These are phyloP conservation scores for Hucho hucho DNA, from an alignment of 2,113 vertebrate species.

Conservation along the genomic window DNA sequence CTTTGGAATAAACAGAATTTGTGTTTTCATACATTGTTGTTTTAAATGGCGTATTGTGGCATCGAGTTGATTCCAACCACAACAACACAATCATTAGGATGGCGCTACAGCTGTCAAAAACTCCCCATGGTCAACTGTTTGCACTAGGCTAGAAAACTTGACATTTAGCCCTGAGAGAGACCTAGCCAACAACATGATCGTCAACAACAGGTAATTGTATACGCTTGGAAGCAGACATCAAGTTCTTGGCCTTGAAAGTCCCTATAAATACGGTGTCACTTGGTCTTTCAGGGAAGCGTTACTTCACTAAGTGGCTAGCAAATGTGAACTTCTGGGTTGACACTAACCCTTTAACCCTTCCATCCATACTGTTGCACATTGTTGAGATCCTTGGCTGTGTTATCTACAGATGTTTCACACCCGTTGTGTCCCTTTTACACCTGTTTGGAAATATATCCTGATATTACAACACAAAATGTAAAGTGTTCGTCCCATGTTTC, in stretches of 20 bases:
- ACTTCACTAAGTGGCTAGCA: neutral
- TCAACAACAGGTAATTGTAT: conserved; percentile 64
- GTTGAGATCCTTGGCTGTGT: too few relatives aligned
- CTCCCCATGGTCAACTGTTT: conserved; percentile 55
- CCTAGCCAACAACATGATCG: conserved; percentile 52
- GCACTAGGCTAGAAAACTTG: conserved; percentile 11
- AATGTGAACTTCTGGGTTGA: neutral
- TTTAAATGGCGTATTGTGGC: neutral
- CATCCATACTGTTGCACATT: neutral
- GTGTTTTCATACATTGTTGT: conserved; percentile 74
- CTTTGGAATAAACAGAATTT: conserved; percentile 70
- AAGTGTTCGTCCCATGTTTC: too few relatives aligned
- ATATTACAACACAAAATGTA: too few relatives aligned
- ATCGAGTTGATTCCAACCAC: neutral
- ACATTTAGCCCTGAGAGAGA: conserved; percentile 53
- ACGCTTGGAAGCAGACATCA: neutral
- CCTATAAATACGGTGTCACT: conserved; percentile 1
- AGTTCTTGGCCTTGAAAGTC: neutral
- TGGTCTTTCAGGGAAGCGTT: neutral
- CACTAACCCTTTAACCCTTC: neutral
- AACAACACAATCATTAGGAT: conserved; percentile 52
- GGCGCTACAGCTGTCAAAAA: conserved; percentile 65
- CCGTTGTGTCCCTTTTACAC: neutral
- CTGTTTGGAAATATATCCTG: too few relatives aligned
- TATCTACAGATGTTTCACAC: too few relatives aligned